Evolutionary conservation across 2,888 invertebrate genomes (phyloP), one percentile per base, ranked within the genome.

Genomic region (Molanna angustata): DNA sequence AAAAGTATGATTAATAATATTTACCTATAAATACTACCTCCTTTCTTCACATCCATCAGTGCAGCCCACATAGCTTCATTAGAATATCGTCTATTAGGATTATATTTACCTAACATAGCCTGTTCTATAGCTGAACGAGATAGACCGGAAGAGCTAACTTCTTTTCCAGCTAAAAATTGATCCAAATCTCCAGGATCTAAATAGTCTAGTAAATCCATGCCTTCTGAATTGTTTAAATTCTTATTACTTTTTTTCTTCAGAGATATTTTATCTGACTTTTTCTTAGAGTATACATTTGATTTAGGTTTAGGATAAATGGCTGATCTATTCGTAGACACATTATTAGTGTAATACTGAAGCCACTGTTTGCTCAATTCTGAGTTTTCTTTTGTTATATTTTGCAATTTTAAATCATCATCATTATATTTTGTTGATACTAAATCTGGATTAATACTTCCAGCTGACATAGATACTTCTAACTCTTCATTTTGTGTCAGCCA

Each of bases 21-120:
- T 65, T 37, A 79, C 79, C 78, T 74, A 59, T 81, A 80, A 59
- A 82, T 81, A 63, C 80, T 81, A 1, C 80, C 79, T 1, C 81
- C 81, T 53, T 76, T 73, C 60, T 80, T 80, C 0, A 80, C 80
- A 54, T 80, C 80, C 79, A 80, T 79, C 1, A 80, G 65, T 1
- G 80, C 80, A 1, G 78, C 76, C 74, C 79, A 80, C 70, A 80
- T 74, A 0, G 79, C 78, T 52, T 79, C 75, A 50, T 77, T 76
- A 0, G 76, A 76, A 54, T 77, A 77, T 49, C 77, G 64, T 33
- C 77, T 63, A 39, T 77, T 77, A 14, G 77, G 77, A 54, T 77
- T 77, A 27, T 75, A 77, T 54, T 77, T 77, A 0, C 77, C 77
- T 76, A 76, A 76, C 77, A 77, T 76, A 0, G 75, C 76, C 35